Evolutionary conservation across 1,140 invertebrate genomes (phyloP).

Genomic region (Heliconius hewitsoni): DNA sequence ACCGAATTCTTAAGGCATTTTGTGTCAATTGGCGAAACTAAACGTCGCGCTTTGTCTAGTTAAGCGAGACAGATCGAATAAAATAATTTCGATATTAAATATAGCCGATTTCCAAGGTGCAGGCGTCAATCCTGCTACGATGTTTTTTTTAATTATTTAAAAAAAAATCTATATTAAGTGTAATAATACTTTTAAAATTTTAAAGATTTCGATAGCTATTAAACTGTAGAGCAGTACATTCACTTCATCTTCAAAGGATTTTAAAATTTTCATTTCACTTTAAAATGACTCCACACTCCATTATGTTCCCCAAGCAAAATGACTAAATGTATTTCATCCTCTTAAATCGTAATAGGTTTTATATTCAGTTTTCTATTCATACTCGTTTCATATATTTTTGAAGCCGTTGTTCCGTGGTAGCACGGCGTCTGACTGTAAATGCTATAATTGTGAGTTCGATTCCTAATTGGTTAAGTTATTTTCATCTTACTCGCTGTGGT

Average conservation of each 20-base stretch:
- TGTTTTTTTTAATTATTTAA: no score
- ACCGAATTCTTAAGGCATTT: no score
- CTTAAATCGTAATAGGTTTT: not conserved
- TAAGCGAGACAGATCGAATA: not conserved
- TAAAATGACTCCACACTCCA: not conserved
- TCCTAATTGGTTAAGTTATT: no score
- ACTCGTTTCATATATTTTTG: not conserved
- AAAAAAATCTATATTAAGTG: no score
- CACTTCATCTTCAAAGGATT: not conserved
- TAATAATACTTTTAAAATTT: not conserved
- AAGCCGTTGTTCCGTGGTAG: not conserved
- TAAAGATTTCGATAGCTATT: no score
- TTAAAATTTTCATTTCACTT: not conserved
- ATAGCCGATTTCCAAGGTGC: not conserved
- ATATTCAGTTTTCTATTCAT: not conserved
- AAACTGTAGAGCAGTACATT: not conserved
- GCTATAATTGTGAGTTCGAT: no score
- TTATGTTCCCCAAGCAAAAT: not conserved
- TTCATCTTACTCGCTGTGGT: no score
- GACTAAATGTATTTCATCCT: constrained; percentile 1
- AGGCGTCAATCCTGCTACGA: not conserved
- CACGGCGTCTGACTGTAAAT: no score
- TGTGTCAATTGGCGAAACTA: no score
- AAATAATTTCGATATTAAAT: not conserved
- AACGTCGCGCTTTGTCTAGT: no score